These are phyloP conservation scores for Quiscalus mexicanus DNA, from an alignment of 2,113 vertebrate genomes.

Conservation along the genomic window DNA sequence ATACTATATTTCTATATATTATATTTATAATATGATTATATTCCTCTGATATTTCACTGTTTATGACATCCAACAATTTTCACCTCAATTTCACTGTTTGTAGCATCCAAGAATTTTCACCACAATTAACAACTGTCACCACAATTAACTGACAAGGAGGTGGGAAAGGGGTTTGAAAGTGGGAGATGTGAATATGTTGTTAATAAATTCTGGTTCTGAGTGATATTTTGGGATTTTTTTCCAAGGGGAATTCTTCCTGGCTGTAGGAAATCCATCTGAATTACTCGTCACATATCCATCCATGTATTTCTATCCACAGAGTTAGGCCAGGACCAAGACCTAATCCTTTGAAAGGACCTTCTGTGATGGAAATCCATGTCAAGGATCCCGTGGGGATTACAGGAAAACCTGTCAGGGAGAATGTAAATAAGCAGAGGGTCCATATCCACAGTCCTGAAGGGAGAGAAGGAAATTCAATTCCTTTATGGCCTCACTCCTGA, in stretches of 20 bases:
- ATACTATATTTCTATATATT: too few species aligned
- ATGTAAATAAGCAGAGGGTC: constrained; percentile 46
- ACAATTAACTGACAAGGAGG: not conserved
- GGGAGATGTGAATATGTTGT: not conserved
- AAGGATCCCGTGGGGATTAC: not conserved
- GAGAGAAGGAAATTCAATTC: not conserved
- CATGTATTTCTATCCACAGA: not conserved
- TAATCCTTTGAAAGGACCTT: not conserved
- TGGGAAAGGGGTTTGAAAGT: not conserved
- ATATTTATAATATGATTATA: too few species aligned
- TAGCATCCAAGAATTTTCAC: not conserved
- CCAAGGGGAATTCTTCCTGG: not conserved
- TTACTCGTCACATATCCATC: not conserved
- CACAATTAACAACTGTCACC: not conserved
- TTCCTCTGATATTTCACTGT: not conserved
- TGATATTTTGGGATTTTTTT: not conserved
- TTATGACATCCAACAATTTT: not conserved
- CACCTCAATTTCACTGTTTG: not conserved
- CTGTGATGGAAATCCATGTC: not conserved
- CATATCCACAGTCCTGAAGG: not conserved
- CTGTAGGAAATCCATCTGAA: not conserved
- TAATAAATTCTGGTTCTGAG: not conserved
- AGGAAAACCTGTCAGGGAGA: constrained; percentile 16
- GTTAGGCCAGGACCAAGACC: not conserved
- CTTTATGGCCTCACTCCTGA: constrained; percentile 37